Evolutionary conservation across 2,888 invertebrate species (phyloP), one percentile per base, ranked within the genome.

Genomic region (Laspeyria flexula): DNA sequence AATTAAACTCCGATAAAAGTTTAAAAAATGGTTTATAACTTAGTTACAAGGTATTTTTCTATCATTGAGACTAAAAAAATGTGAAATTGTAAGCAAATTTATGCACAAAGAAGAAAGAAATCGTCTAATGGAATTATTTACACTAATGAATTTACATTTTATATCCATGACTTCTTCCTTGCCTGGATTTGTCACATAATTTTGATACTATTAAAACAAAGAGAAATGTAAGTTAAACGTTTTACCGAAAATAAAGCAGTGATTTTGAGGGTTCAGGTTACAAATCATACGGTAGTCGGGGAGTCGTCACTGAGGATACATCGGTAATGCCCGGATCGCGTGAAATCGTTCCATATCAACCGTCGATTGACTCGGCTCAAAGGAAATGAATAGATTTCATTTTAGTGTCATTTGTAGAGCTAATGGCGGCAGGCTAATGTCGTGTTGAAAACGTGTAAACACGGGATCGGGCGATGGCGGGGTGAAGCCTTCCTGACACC

Each of bases 381-480:
- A 84, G 90, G 90, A 92, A 92, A 92, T 92, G 91, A 92, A 92
- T 91, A 92, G 92, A 92, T 92, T 92, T 91, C 87, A 88, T 91
- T 91, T 87, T 87, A 86, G 90, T 92, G 91, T 90, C 92, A 90
- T 92, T 91, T 91, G 90, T 91, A 86, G 86, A 73, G 86, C 76
- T 92, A 92, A 92, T 92, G 85, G 88, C 86, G 81, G 83, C 86
- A 81, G 65, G 77, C 81, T 88, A 85, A 87, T 87, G 84, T 65
- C 81, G 74, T 71, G 78, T 75, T 74, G 79, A 79, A 75, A 79
- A 73, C 74, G 76, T 71, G 80, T 80, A 77, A 79, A 79, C 80
- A 77, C 65, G 65, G 70, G 71, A 69, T 63, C 64, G 75, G 69
- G 25, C 25, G 25, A 5, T 5, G 18, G 62, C 53, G 39, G 43